Base-by-base conservation (phyloP, 1,140 invertebrate species). In the Drosophila takahashii region DNA sequence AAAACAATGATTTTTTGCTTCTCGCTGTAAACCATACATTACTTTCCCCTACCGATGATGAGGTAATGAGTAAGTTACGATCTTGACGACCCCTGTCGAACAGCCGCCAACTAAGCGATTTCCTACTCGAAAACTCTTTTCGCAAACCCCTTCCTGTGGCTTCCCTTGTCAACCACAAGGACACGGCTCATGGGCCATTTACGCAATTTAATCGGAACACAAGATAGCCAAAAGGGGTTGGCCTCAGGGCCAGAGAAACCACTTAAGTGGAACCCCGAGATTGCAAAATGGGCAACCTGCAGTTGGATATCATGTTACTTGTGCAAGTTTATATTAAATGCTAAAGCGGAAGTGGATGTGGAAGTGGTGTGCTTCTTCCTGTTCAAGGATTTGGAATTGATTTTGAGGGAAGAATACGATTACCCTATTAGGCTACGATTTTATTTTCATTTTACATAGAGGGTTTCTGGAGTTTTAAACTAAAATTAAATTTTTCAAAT, bases 241-340 rank as follows among this genome's bases (percentile, higher is more conserved):
- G 41, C 53, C 26, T 32, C 11, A 45, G 9, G 64, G 45, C 45
- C 45, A 79, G 26, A 54, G 83, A 86, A 86, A 89, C 79, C 84
- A 73, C 75, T 83, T 87, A 83, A 86, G 79, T 86, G 61, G 70
- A 73, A 32, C 18, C 45, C 54, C 13, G 78, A 60, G 81, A 86
- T 86, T 86, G 71, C 42, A 57, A 54, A 54, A 34, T 36, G 51
- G 26, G 37, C 41, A 74, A 67, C 85, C 84, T 80, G 84, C 84
- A 89, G 69, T 37, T 72, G 58, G 7, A 65, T 84, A 89, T 89
- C 58, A 16, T 47, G 45, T 89, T 89, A 79, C 83, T 29, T 29
- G 29, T 9, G 29, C 9, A 42, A 34, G 45, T n/a, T 32, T 39
- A 29, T n/a, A 52, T 48, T 42, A 41, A n/a, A 39, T 15, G 50